These are phyloP conservation scores for Glaucidium brasilianum DNA, from an alignment of 2,113 vertebrate genomes.

Conservation along the genomic window DNA sequence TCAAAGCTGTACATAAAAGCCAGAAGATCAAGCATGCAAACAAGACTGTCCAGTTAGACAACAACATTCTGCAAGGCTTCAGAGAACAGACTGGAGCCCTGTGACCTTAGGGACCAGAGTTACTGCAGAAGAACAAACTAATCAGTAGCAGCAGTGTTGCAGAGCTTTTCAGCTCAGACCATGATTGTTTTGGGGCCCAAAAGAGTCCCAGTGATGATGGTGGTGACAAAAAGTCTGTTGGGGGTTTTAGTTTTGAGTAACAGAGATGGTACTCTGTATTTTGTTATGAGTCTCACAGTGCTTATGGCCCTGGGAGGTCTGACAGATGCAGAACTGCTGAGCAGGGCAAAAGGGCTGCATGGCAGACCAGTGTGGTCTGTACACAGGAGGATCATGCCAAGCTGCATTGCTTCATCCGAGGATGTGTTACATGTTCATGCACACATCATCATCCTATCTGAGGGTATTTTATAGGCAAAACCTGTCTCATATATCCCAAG, in stretches of 20 bases:
- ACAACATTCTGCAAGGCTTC: background rate
- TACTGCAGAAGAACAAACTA: background rate
- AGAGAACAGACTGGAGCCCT: background rate
- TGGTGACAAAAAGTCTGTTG: background rate
- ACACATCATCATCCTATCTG: background rate
- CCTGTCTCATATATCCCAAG: background rate
- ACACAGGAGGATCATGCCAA: background rate
- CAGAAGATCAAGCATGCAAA: background rate
- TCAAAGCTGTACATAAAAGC: no score
- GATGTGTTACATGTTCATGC: background rate
- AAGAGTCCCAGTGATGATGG: background rate
- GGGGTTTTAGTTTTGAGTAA: background rate
- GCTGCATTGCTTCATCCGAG: background rate
- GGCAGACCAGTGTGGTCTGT: background rate
- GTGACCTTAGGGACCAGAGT: background rate
- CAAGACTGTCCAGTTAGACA: background rate
- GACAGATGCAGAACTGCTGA: background rate
- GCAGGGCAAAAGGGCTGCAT: background rate
- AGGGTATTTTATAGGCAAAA: background rate
- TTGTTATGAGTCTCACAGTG: background rate
- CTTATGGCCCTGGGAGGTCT: rapidly evolving
- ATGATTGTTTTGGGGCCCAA: background rate
- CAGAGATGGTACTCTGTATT: background rate
- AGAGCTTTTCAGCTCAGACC: background rate
- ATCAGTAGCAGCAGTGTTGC: background rate